These are phyloP conservation scores for Batillaria attramentaria DNA, from an alignment of 1,140 invertebrate genomes.

Conservation along the genomic window DNA sequence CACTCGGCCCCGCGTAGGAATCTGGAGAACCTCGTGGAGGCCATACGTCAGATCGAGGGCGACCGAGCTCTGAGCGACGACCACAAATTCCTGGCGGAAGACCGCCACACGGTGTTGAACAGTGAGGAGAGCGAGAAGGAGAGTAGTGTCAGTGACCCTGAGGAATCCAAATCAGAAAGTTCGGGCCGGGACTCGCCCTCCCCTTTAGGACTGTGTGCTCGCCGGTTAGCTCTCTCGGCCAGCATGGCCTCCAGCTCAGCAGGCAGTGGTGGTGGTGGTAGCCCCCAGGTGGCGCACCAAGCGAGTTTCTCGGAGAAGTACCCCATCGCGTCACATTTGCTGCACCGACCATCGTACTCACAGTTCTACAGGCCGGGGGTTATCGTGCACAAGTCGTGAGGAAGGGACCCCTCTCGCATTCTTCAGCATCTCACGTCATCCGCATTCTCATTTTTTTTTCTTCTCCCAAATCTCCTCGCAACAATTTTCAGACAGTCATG, in stretches of 20 bases:
- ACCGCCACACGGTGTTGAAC: slow-evolving; percentile 14
- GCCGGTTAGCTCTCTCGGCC: slow-evolving; percentile 41
- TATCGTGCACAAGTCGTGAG: slow-evolving; percentile 65
- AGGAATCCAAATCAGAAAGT: slow-evolving; percentile 54
- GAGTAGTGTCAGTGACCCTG: slow-evolving; percentile 55
- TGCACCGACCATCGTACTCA: slow-evolving; percentile 52
- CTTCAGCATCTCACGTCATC: slow-evolving; percentile 10
- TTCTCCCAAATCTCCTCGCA: background rate
- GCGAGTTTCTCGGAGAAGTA: slow-evolving; percentile 56
- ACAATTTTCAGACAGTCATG: slow-evolving; percentile 13
- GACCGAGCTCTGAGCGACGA: slow-evolving; percentile 77
- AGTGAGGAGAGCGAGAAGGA: slow-evolving; percentile 62
- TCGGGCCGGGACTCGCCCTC: slow-evolving; percentile 59
- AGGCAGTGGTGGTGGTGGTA: slow-evolving; percentile 31
- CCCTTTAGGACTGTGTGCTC: slow-evolving; percentile 32
- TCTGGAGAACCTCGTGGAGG: slow-evolving; percentile 97
- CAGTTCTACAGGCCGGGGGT: slow-evolving; percentile 60
- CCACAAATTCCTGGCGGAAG: slow-evolving; percentile 12
- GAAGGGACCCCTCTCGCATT: background rate
- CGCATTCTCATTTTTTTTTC: slow-evolving; percentile 1
- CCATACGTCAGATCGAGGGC: slow-evolving; percentile 95
- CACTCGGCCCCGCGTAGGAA: slow-evolving; percentile 86
- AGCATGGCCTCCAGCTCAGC: slow-evolving; percentile 34
- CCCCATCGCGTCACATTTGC: slow-evolving; percentile 57
- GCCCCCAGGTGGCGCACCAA: slow-evolving; percentile 25